Percentiles rank a stretch among this genome's conserved stretches.
Conservation (phyloP, 2,888 invertebrate genomes). For the Neoascia interrupta region DNA sequence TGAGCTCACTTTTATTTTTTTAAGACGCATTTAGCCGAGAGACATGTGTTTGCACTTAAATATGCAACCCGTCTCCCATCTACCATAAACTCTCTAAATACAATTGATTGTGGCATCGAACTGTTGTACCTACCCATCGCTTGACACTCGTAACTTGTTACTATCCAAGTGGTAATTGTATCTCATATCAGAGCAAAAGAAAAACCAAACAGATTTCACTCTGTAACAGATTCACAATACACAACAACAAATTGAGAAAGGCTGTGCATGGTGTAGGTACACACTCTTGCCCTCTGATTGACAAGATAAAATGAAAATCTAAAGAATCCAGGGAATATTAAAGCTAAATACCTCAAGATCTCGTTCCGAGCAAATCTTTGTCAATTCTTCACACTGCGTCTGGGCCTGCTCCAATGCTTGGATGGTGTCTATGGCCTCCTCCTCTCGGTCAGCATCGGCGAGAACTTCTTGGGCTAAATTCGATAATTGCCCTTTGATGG, state of each 20-base stretch:
- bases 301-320: slow-evolving; percentile 13
- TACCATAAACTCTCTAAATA: too few relatives aligned
- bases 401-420: slow-evolving; percentile 63
- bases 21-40: too few relatives aligned
- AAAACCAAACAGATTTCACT: slow-evolving; percentile 6
- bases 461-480: slow-evolving; percentile 94
- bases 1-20: too few relatives aligned
- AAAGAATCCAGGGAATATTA: too few relatives aligned
- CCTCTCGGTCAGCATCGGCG: slow-evolving; percentile 85
- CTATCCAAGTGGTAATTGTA: not conserved
- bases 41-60: too few relatives aligned
- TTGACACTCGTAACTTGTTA: too few relatives aligned
- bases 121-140: too few relatives aligned
- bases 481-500: slow-evolving; percentile 92
- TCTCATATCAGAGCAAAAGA: not conserved
- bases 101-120: too few relatives aligned
- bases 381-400: slow-evolving; percentile 52
- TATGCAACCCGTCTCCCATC: too few relatives aligned
- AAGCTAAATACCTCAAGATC: slow-evolving; percentile 56
- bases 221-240: slow-evolving; percentile 1
- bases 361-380: slow-evolving; percentile 52
- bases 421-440: slow-evolving; percentile 75
- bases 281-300: slow-evolving; percentile 30
- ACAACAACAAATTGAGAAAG: slow-evolving; percentile 32
- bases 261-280: slow-evolving; percentile 26